Evolutionary conservation across 2,113 vertebrate species (phyloP).

Genomic region (Myrmecophaga tridactyla): DNA sequence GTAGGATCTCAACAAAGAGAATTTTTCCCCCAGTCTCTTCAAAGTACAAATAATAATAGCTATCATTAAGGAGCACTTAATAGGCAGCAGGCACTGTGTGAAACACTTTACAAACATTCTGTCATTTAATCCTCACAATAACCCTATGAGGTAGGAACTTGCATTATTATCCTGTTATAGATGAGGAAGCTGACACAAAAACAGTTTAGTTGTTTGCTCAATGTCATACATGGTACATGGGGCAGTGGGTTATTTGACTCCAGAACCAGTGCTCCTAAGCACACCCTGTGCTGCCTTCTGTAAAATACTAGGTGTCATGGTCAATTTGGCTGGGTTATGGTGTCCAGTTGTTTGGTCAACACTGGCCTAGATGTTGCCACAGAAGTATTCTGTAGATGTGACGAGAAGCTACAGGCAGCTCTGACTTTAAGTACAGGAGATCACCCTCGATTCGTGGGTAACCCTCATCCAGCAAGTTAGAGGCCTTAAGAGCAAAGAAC

Average conservation of each 20-base stretch:
- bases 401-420: no score
- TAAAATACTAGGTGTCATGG: background rate
- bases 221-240: background rate
- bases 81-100: background rate
- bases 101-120: background rate
- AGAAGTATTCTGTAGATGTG: no score
- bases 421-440: no score
- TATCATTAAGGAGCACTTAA: background rate
- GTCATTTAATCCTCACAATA: background rate
- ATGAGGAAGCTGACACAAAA: background rate
- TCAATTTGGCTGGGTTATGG: no score
- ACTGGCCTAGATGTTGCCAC: no score
- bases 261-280: background rate
- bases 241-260: background rate
- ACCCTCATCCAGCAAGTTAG: no score
- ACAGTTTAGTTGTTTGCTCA: background rate
- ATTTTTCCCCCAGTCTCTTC: background rate
- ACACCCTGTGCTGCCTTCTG: background rate
- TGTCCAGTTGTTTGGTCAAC: no score
- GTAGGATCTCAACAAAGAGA: background rate
- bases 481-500: no score
- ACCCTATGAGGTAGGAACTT: background rate
- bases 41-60: background rate
- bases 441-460: no score
- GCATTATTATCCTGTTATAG: background rate